Conservation (phyloP, 2,113 vertebrate species). For the Caloenas nicobarica region DNA sequence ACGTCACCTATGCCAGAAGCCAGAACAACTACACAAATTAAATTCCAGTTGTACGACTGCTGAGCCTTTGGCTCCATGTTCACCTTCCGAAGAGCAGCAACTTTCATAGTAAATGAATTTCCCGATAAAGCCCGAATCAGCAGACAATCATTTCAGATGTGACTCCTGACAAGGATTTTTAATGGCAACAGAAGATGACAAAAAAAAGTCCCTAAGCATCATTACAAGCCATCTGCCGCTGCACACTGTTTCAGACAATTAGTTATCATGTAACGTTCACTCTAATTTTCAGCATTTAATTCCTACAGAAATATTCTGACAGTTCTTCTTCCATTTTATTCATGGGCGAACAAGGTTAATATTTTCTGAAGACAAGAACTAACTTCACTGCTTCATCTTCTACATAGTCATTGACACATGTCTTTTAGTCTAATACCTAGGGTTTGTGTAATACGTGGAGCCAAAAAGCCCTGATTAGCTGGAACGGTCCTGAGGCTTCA, state of each 20-base stretch:
- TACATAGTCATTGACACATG: neutral
- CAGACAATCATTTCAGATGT: neutral
- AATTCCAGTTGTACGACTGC: neutral
- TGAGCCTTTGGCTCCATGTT: neutral
- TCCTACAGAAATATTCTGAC: conserved; percentile 13
- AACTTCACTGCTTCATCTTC: neutral
- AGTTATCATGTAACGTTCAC: neutral
- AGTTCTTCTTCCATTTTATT: neutral
- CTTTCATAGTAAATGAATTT: neutral
- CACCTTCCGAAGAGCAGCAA: neutral
- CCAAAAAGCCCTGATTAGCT: conserved; percentile 4
- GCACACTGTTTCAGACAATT: neutral
- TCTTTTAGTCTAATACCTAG: neutral
- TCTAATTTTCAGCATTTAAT: neutral
- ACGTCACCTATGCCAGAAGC: neutral
- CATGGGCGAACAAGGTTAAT: neutral
- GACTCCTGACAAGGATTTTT: neutral
- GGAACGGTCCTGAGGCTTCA: neutral
- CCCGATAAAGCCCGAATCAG: neutral
- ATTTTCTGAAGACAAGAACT: conserved; percentile 22
- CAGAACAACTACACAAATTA: neutral
- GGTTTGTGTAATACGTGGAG: neutral
- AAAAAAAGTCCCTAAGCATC: neutral
- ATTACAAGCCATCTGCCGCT: conserved; percentile 21
- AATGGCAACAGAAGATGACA: neutral